These are phyloP conservation scores for Drosophila hawaiiensis DNA, from an alignment of 2,888 invertebrate species.

Conservation along the genomic window DNA sequence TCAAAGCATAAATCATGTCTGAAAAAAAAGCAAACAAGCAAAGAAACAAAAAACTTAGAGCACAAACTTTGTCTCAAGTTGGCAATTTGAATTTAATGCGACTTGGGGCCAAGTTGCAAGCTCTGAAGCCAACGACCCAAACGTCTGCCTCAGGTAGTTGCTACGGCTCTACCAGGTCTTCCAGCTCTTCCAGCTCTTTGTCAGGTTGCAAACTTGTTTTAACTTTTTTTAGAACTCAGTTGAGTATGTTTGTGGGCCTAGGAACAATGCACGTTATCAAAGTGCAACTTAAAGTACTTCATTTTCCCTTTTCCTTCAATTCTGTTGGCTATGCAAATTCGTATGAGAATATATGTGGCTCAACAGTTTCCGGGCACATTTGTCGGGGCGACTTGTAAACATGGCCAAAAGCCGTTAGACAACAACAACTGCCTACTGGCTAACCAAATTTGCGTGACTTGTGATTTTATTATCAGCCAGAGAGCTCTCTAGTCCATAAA, in stretches of 20 bases:
- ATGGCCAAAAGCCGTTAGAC: slow-evolving; percentile 64
- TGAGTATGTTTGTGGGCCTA: slow-evolving; percentile 15
- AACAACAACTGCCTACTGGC: slow-evolving; percentile 18
- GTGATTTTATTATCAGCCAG: slow-evolving; percentile 51
- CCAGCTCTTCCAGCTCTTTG: not conserved
- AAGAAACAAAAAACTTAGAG: slow-evolving; percentile 55
- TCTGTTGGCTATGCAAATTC: slow-evolving; percentile 65
- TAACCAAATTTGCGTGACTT: slow-evolving; percentile 59
- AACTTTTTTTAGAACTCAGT: slow-evolving; percentile 53
- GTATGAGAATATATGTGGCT: slow-evolving; percentile 14
- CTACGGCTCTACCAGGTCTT: slow-evolving; percentile 9
- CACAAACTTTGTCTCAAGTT: slow-evolving; percentile 51
- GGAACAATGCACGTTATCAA: slow-evolving; percentile 72
- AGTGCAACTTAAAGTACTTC: slow-evolving; percentile 44
- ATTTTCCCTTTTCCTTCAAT: slow-evolving; percentile 52
- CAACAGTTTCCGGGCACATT: slow-evolving; percentile 72
- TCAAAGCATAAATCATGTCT: slow-evolving; percentile 63
- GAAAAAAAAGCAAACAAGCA: not conserved
- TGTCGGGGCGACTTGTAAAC: slow-evolving; percentile 74
- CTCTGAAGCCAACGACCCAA: slow-evolving; percentile 54
- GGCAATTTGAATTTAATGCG: slow-evolving; percentile 43
- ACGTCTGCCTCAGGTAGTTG: slow-evolving; percentile 14
- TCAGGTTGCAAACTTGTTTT: slow-evolving; percentile 60
- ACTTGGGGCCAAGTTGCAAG: slow-evolving; percentile 37
- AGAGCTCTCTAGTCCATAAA: slow-evolving; percentile 54